phyloP scores from a whole-genome alignment of 2,797 vertebrate genomes.

The Distichodus sexfasciatus region DNA sequence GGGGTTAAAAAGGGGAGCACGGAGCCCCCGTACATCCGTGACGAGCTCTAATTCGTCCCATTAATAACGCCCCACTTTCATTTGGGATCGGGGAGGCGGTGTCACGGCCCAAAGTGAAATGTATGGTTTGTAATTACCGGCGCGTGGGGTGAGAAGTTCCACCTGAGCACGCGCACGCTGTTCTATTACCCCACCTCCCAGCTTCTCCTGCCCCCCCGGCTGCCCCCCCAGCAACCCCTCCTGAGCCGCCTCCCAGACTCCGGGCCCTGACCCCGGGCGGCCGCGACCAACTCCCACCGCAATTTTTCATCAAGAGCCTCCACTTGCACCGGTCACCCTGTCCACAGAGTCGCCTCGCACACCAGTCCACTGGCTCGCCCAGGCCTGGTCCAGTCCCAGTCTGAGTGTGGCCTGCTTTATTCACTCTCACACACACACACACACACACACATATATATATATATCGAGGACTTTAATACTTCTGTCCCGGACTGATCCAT shows the following conservation, averaged over 20 bases:
- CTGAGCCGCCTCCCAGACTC: slow-evolving; percentile 43
- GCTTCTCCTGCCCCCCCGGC: slow-evolving; percentile 59
- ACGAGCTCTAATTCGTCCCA: slow-evolving; percentile 73
- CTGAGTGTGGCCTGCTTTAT: slow-evolving; percentile 48
- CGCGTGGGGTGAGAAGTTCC: slow-evolving; percentile 74
- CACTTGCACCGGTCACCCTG: slow-evolving; percentile 37
- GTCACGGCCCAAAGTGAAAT: slow-evolving; percentile 80
- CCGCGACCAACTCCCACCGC: slow-evolving; percentile 65
- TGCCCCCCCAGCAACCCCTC: slow-evolving; percentile 45
- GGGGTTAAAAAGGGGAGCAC: slow-evolving; percentile 54
- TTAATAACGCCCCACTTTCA: slow-evolving; percentile 55
- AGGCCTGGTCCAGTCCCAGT: no score
- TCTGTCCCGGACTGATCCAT: slow-evolving; percentile 65
- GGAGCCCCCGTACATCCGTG: slow-evolving; percentile 57
- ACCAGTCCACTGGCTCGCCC: slow-evolving; percentile 21
- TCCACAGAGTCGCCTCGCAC: slow-evolving; percentile 34
- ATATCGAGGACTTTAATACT: slow-evolving; percentile 63
- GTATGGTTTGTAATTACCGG: slow-evolving; percentile 80
- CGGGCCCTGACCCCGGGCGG: slow-evolving; percentile 65
- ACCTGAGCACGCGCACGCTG: slow-evolving; percentile 68
- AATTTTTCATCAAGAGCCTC: slow-evolving; percentile 71
- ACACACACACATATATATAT: slow-evolving; percentile 10
- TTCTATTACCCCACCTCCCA: slow-evolving; percentile 65
- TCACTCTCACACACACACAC: slow-evolving; percentile 28
- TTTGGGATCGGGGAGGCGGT: slow-evolving; percentile 69